phyloP scores from a whole-genome alignment of 1,140 invertebrate genomes.

The Phortica variegata region DNA sequence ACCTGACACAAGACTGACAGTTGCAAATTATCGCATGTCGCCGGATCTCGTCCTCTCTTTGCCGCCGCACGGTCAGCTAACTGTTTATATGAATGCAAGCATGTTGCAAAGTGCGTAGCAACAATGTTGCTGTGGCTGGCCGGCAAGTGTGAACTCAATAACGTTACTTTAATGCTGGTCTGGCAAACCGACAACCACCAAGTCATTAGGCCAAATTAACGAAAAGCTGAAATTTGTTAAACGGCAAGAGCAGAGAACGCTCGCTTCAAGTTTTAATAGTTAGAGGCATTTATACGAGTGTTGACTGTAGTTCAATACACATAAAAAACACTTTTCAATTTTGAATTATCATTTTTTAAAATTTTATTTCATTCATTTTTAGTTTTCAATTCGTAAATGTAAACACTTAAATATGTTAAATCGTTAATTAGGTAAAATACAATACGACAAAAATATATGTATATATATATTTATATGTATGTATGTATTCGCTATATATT shows the following conservation, averaged over 20 bases:
- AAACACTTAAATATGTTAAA: slow-evolving; percentile 51
- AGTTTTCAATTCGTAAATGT: slow-evolving; percentile 21
- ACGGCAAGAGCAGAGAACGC: too few species aligned
- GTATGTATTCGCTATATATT: slow-evolving; percentile 3
- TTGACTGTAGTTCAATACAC: too few species aligned
- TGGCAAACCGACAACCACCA: slow-evolving; percentile 12
- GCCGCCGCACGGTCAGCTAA: background rate
- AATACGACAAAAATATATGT: slow-evolving; percentile 31
- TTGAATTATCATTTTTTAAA: slow-evolving; percentile 25
- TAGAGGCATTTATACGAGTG: slow-evolving; percentile 33
- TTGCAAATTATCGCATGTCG: slow-evolving; percentile 35
- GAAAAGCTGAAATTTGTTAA: too few species aligned
- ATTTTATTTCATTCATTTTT: slow-evolving; percentile 13
- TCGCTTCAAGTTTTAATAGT: slow-evolving; percentile 37
- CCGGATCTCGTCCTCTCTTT: too few species aligned
- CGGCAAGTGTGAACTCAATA: slow-evolving; percentile 11
- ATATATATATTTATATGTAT: slow-evolving; percentile 15
- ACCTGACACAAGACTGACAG: slow-evolving; percentile 40
- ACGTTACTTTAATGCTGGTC: slow-evolving; percentile 2
- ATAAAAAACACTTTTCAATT: slow-evolving; percentile 20
- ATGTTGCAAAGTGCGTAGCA: too few species aligned
- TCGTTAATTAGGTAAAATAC: slow-evolving; percentile 3
- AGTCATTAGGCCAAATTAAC: slow-evolving; percentile 16
- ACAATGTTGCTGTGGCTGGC: too few species aligned
- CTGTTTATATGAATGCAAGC: background rate